These are phyloP conservation scores for Bettongia penicillata DNA, from an alignment of 2,113 vertebrate species.

Conservation along the genomic window DNA sequence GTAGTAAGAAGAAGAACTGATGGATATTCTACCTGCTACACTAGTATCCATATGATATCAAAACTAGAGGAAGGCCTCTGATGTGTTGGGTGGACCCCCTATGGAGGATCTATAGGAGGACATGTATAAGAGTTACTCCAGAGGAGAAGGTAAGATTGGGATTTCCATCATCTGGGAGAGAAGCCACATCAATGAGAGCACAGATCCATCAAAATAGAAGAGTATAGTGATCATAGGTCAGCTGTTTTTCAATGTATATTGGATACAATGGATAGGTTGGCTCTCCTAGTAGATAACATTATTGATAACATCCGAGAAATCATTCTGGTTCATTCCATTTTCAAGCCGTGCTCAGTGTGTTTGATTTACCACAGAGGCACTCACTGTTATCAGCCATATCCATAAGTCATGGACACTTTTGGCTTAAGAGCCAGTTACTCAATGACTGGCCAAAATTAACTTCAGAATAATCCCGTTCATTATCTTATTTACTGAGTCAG, in stretches of 20 bases:
- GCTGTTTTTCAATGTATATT: background rate
- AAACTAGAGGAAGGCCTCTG: background rate
- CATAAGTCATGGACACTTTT: background rate
- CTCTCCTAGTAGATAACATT: background rate
- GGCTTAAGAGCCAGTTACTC: background rate
- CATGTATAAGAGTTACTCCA: background rate
- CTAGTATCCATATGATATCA: background rate
- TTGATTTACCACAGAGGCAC: background rate
- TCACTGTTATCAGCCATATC: background rate
- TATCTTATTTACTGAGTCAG: background rate
- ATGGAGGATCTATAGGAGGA: background rate
- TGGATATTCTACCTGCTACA: background rate
- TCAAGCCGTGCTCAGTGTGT: background rate
- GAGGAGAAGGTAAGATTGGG: background rate
- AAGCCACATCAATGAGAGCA: background rate
- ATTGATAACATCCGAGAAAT: background rate
- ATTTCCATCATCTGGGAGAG: background rate
- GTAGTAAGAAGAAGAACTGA: background rate
- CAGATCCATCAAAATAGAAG: background rate
- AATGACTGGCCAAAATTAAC: background rate
- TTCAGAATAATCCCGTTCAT: background rate
- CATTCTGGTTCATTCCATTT: constrained; percentile 1
- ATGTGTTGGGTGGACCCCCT: background rate
- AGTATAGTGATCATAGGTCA: background rate
- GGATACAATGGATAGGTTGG: background rate